These are phyloP conservation scores for Dolichotis patagonum DNA, from an alignment of 2,113 vertebrate genomes.

Conservation along the genomic window DNA sequence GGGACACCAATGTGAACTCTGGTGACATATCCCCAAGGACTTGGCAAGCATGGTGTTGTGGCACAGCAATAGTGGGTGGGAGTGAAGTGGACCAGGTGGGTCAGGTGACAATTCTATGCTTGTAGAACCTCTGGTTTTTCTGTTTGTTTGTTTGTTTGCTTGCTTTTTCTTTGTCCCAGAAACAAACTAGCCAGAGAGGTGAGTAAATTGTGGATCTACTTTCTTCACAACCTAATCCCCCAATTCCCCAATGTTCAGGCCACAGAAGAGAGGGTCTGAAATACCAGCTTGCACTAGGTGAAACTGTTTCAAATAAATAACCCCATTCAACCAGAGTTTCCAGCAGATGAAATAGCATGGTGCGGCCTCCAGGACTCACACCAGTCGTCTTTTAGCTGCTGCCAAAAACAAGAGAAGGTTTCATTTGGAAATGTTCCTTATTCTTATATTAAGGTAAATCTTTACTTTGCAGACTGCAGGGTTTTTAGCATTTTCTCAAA, in stretches of 20 bases:
- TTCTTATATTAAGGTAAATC: conserved; percentile 68
- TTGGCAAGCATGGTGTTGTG: not conserved
- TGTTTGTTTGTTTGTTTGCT: not conserved
- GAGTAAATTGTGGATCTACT: not conserved
- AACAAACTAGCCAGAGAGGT: not conserved
- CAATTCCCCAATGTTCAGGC: not conserved
- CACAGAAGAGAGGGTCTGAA: conserved; percentile 47
- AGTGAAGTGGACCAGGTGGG: not conserved
- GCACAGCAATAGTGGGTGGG: not conserved
- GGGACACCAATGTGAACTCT: not conserved
- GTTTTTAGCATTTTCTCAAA: conserved; percentile 50
- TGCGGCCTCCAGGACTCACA: conserved; percentile 27
- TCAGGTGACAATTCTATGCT: not conserved
- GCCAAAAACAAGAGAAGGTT: conserved; percentile 58
- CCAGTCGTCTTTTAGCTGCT: conserved; percentile 49
- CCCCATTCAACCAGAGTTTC: conserved; percentile 65
- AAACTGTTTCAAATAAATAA: conserved; percentile 69
- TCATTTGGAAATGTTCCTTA: conserved; percentile 62
- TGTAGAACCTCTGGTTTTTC: not conserved
- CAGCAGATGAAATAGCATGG: conserved; percentile 43
- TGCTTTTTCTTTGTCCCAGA: not conserved
- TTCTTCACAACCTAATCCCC: not conserved
- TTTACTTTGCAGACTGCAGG: conserved; percentile 50
- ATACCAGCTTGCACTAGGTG: not conserved
- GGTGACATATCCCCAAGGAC: not conserved